phyloP scores from a whole-genome alignment of 2,113 vertebrate genomes.

The Odontesthes bonariensis region DNA sequence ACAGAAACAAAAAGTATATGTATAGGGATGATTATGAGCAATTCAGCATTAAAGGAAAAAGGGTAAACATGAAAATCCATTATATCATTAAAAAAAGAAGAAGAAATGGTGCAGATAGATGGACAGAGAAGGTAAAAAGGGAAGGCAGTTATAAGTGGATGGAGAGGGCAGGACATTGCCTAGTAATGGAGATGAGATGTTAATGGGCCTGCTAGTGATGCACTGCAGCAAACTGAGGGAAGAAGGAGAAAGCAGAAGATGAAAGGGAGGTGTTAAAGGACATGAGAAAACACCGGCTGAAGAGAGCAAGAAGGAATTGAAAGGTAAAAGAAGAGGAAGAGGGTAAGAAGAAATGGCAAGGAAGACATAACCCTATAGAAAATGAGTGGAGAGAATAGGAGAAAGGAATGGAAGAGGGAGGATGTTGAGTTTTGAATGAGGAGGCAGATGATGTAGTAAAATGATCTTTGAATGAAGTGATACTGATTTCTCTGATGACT shows the following conservation, averaged over 20 bases:
- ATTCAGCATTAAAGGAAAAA: slow-evolving; percentile 9
- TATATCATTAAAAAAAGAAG: slow-evolving; percentile 7
- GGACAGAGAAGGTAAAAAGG: slow-evolving; percentile 25
- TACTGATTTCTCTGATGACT: neutral
- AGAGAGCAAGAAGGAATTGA: slow-evolving; percentile 15
- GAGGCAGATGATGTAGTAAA: slow-evolving; percentile 57
- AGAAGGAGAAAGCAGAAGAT: slow-evolving; percentile 41
- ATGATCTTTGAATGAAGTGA: slow-evolving; percentile 24
- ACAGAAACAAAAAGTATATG: neutral
- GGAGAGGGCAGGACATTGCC: slow-evolving; percentile 44
- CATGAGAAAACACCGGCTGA: slow-evolving; percentile 24
- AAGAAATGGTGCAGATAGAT: slow-evolving; percentile 1
- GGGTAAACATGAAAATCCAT: neutral
- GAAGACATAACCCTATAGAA: neutral
- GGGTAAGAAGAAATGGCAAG: neutral
- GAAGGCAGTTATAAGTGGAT: slow-evolving; percentile 26
- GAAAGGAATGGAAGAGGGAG: neutral
- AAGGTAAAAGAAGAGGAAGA: slow-evolving; percentile 19
- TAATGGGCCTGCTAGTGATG: slow-evolving; percentile 74
- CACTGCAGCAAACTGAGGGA: slow-evolving; percentile 77
- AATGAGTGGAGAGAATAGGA: neutral
- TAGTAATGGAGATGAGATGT: slow-evolving; percentile 76
- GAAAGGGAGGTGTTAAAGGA: slow-evolving; percentile 36
- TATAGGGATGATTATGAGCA: neutral
- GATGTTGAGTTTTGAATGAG: slow-evolving; percentile 37